Base-by-base conservation (phyloP, 2,888 invertebrate genomes). In the Ametastegia equiseti region DNA sequence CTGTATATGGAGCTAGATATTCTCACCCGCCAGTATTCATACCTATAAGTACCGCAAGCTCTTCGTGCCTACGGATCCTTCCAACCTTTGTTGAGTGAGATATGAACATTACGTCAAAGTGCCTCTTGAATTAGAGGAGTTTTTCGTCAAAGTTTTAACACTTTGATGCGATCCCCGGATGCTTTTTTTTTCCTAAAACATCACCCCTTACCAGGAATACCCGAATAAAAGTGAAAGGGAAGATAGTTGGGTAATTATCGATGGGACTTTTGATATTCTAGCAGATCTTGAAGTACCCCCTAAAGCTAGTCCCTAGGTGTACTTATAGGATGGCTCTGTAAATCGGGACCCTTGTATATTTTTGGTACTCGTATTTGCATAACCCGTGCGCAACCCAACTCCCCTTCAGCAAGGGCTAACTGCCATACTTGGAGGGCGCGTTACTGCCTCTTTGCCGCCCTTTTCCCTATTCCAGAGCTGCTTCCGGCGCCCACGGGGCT, bases 391-490 rank as follows among this genome's bases (percentile, higher is more conserved):
- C 54, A 50, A 80, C 82, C n/a, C 47, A 65, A 50, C 42, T 73
- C 60, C 75, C 81, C 75, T 47, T 60, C 23, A n/a, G 83, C 81
- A 81, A 84, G 85, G 85, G 83, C 84, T 85, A 86, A 86, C 83
- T 83, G 81, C 81, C 78, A 63, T 85, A 87, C 85, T 85, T 83
- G 83, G 83, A 86, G 84, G 85, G 84, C 85, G 82, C 85, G 85
- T 85, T 86, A 84, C 84, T 81, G 82, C 84, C 84, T 81, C 75
- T 82, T 81, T 77, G 81, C 80, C 69, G 80, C 83, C 81, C 82
- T 82, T 73, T 84, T 47, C 83, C 83, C 85, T 78, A 80, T 80
- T 80, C 77, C 78, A 63, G 78, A 78, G 65, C 82, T 82, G 82
- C 83, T 82, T 83, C 84, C 80, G 83, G 82, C 81, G 83, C 83